These are phyloP conservation scores for Lagopus muta DNA, from an alignment of 2,113 vertebrate species.

Conservation along the genomic window DNA sequence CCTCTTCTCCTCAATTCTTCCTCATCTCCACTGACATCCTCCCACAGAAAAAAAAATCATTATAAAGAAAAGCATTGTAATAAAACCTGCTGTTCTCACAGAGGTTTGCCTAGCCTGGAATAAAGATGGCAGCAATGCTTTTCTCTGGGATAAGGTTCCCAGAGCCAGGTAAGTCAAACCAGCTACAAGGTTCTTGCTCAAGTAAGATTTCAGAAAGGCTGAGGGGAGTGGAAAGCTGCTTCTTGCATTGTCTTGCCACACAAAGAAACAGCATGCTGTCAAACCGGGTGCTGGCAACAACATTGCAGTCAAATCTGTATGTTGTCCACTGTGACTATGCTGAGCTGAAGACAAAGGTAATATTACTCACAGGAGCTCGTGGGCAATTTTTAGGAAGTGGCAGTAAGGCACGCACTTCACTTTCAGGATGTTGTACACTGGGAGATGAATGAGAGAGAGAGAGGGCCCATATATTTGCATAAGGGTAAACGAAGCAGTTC, in stretches of 20 bases:
- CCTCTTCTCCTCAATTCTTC: neutral
- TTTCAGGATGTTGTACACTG: neutral
- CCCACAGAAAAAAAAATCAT: neutral
- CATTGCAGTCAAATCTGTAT: neutral
- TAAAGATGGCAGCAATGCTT: neutral
- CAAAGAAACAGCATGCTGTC: conserved; percentile 14
- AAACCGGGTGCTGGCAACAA: neutral
- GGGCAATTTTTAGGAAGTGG: neutral
- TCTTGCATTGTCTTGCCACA: conserved; percentile 4
- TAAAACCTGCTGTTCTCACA: neutral
- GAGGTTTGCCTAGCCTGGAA: neutral
- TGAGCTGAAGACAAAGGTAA: neutral
- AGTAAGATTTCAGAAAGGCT: neutral
- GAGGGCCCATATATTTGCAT: neutral
- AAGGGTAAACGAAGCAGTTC: neutral
- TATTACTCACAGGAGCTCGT: neutral
- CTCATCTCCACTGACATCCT: neutral
- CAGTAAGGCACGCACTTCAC: neutral
- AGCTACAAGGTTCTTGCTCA: neutral
- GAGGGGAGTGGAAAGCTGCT: neutral
- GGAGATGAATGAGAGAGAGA: neutral
- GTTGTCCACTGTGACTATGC: neutral
- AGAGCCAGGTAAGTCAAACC: neutral
- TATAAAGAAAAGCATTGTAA: neutral
- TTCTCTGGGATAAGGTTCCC: neutral